Evolutionary conservation across 2,797 vertebrate species (phyloP).

Genomic region (Poeciliopsis gracilis): DNA sequence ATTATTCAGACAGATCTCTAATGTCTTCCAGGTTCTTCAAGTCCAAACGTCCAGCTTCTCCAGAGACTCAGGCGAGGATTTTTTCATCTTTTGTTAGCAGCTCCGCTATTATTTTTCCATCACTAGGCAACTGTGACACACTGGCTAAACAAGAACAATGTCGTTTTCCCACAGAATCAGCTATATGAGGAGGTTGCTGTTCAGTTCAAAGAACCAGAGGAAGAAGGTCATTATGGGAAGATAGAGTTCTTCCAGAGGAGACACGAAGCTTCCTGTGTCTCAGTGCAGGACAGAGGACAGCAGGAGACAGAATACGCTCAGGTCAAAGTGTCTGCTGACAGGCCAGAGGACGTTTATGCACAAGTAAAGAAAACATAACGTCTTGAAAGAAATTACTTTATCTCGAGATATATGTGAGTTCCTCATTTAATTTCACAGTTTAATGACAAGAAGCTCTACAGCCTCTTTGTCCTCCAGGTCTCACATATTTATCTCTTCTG

Average conservation of each 20-base stretch:
- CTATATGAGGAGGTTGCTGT: fast-evolving
- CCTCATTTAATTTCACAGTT: neutral
- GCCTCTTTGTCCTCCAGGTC: neutral
- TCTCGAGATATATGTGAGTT: neutral
- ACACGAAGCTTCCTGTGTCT: neutral
- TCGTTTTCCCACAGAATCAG: neutral
- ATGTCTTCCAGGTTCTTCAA: neutral
- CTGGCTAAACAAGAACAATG: neutral
- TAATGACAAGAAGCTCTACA: neutral
- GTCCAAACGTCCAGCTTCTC: neutral
- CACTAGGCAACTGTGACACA: neutral
- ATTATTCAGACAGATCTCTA: neutral
- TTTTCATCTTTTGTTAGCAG: neutral
- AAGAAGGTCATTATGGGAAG: neutral
- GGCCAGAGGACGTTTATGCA: neutral
- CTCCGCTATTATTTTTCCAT: neutral
- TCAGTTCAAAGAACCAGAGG: neutral
- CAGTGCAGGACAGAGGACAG: neutral
- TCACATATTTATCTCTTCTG: neutral
- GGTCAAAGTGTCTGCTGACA: neutral
- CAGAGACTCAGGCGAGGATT: neutral
- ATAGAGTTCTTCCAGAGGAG: neutral
- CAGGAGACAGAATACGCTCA: neutral
- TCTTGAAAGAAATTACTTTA: neutral
- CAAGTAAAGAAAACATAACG: slow-evolving; percentile 4